Percentiles rank a stretch among this genome's conserved stretches.
Conservation (phyloP, 2,113 vertebrate species). For the Chloebia gouldiae region DNA sequence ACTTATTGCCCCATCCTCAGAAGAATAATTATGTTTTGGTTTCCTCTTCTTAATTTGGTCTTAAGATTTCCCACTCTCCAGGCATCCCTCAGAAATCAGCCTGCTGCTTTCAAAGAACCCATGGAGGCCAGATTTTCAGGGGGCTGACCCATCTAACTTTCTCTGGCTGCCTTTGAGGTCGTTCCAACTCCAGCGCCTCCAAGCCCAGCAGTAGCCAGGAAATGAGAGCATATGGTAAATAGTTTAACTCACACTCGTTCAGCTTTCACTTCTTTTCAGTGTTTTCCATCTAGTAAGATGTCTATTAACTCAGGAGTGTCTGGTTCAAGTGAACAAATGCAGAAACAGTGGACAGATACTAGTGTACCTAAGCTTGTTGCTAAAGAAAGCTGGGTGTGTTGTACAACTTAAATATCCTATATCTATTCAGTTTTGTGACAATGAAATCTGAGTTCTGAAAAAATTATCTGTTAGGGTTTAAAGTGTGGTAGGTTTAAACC, state of each 20-base stretch:
- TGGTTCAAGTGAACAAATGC: not conserved
- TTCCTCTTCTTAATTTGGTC: not conserved
- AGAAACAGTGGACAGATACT: not conserved
- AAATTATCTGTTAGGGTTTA: not conserved
- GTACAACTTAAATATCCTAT: not conserved
- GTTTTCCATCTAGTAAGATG: not conserved
- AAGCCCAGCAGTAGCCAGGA: constrained; percentile 47
- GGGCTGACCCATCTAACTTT: constrained; percentile 6
- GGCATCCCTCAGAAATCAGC: not conserved
- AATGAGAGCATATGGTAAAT: constrained; percentile 60
- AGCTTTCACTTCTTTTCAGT: constrained; percentile 13
- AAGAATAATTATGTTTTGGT: not conserved
- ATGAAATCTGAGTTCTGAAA: not conserved
- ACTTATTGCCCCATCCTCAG: not conserved
- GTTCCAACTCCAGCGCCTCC: not conserved
- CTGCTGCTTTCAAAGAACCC: constrained; percentile 25
- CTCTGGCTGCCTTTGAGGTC: not conserved
- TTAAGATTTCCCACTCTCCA: not conserved
- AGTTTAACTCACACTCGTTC: constrained; percentile 24
- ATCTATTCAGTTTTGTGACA: not conserved
- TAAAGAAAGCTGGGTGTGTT: not conserved
- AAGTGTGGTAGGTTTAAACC: not conserved
- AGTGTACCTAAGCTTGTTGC: not conserved
- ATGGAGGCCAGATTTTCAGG: not conserved
- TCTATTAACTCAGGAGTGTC: not conserved